Evolutionary conservation across 2,888 invertebrate genomes (phyloP).

Genomic region (Hirudinaria manillensis): DNA sequence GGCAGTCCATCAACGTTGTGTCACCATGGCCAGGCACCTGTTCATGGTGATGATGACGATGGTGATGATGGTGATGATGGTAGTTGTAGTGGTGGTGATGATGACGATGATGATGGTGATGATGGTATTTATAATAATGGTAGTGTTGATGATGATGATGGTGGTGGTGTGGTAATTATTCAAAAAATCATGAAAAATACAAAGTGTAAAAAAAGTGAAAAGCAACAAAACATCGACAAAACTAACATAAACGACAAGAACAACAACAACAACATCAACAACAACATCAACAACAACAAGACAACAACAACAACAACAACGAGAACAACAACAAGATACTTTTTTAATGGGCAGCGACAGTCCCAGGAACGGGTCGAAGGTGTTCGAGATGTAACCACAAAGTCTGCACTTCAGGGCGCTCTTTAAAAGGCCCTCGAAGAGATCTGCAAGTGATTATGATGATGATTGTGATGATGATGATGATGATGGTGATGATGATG

Average conservation of each 20-base stretch:
- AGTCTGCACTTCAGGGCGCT: slow-evolving; percentile 80
- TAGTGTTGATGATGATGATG: too few relatives aligned
- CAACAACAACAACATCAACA: too few relatives aligned
- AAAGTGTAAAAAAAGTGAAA: too few relatives aligned
- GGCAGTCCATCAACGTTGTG: slow-evolving; percentile 69
- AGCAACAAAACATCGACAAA: too few relatives aligned
- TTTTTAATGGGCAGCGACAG: slow-evolving; percentile 77
- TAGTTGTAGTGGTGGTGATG: background rate
- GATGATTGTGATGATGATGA: background rate
- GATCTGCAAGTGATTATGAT: slow-evolving; percentile 59
- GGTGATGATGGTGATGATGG: background rate
- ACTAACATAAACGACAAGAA: too few relatives aligned
- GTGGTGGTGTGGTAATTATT: background rate
- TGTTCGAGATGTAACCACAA: slow-evolving; percentile 82
- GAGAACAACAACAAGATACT: slow-evolving; percentile 40
- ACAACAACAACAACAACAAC: background rate
- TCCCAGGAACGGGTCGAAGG: slow-evolving; percentile 94
- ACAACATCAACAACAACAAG: too few relatives aligned
- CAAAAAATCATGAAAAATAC: too few relatives aligned
- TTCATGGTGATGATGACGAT: slow-evolving; percentile 9
- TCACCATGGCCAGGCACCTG: slow-evolving; percentile 1
- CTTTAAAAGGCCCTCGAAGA: slow-evolving; percentile 87
- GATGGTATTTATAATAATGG: background rate
- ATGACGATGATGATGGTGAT: slow-evolving; percentile 5
- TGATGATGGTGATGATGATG: background rate